A percentile compares a stretch with the other conserved stretches of the same genome.
Evolutionary conservation across 2,888 invertebrate genomes (phyloP).

Genomic region (Torymus tubicola): DNA sequence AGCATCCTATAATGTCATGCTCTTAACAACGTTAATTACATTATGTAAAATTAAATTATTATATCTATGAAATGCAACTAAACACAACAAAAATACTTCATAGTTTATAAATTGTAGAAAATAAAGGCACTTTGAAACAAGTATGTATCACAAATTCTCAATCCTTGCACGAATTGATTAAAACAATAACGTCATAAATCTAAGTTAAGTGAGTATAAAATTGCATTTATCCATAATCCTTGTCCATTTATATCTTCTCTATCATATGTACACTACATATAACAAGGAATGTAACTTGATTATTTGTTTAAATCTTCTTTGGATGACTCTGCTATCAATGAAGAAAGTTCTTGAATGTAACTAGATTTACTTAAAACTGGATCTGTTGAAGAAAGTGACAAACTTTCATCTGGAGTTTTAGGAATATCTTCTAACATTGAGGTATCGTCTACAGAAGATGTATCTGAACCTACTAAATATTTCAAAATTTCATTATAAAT

Average conservation of each 20-base stretch:
- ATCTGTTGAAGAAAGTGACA: conserved; percentile 57
- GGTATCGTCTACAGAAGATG: conserved; percentile 70
- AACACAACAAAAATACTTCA: not conserved
- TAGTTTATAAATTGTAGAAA: conserved; percentile 13
- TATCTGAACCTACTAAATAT: conserved; percentile 64
- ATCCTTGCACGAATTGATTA: conserved; percentile 20
- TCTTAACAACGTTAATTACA: too few species aligned
- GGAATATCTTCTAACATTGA: conserved; percentile 66
- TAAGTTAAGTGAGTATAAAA: conserved; percentile 28
- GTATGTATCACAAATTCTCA: conserved; percentile 22
- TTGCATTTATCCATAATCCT: conserved; percentile 8
- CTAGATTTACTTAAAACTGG: conserved; percentile 59
- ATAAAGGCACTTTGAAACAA: conserved; percentile 18
- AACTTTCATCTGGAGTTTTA: conserved; percentile 59
- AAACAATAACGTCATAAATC: conserved; percentile 12
- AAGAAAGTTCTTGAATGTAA: conserved; percentile 64
- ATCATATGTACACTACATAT: conserved; percentile 25
- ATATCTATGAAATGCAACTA: not conserved
- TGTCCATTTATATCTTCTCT: not conserved
- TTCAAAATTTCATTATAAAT: conserved; percentile 30
- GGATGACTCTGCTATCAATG: conserved; percentile 52
- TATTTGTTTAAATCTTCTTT: conserved; percentile 49
- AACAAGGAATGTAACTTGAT: conserved; percentile 9
- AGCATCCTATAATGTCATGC: too few species aligned
- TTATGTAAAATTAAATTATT: too few species aligned